Evolutionary conservation across 2,888 invertebrate genomes (phyloP).

Genomic region (Mechanitis messenoides): DNA sequence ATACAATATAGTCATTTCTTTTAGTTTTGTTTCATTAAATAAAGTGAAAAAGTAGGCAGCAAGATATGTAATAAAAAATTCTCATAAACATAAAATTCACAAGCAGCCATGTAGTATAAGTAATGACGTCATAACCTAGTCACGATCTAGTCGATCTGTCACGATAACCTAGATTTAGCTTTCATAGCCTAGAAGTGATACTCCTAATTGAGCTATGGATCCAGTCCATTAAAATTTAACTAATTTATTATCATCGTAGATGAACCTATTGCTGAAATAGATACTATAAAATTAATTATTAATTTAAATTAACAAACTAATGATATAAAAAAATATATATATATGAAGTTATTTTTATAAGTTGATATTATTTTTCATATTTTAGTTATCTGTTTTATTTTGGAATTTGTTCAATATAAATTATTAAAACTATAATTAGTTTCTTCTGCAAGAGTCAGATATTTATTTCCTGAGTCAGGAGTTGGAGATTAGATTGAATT

Average conservation of each 20-base stretch:
- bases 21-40: neutral
- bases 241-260: conserved; percentile 25
- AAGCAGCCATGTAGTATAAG: neutral
- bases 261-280: conserved; percentile 2
- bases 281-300: conserved; percentile 13
- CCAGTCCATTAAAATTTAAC: conserved; percentile 28
- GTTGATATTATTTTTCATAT: too few relatives aligned
- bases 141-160: conserved; percentile 15
- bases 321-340: too few relatives aligned
- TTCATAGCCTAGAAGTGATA: conserved; percentile 18
- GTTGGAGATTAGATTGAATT: too few relatives aligned
- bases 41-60: neutral
- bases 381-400: too few relatives aligned
- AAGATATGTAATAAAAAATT: neutral
- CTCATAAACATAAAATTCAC: neutral
- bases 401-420: too few relatives aligned
- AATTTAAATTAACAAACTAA: too few relatives aligned
- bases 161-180: conserved; percentile 28
- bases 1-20: too few relatives aligned
- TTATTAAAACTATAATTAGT: too few relatives aligned
- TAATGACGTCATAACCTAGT: neutral
- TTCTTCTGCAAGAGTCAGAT: too few relatives aligned
- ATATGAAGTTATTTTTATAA: too few relatives aligned
- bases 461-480: too few relatives aligned
- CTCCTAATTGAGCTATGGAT: conserved; percentile 28